Percentiles rank a stretch among this genome's conserved stretches.
Conservation (phyloP, 2,113 vertebrate genomes). For the Phyllostomus discolor region DNA sequence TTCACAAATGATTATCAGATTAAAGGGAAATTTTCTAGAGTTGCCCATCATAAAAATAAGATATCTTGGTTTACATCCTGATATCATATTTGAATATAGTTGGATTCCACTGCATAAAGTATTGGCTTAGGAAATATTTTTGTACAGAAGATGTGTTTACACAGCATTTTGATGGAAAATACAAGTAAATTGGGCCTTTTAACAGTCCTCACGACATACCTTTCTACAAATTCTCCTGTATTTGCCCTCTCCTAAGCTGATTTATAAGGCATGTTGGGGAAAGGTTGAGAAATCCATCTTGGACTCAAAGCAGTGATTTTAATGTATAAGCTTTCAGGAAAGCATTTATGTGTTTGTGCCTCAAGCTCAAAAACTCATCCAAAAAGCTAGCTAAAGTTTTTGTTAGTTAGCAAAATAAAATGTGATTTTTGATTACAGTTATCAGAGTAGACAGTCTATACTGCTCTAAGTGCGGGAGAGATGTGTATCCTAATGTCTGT, state of each 20-base stretch:
- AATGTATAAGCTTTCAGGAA: conserved; percentile 41
- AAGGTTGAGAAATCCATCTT: conserved; percentile 34
- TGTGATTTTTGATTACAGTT: conserved; percentile 41
- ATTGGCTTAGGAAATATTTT: background rate
- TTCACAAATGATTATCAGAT: background rate
- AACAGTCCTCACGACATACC: background rate
- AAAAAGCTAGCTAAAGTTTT: conserved; percentile 37
- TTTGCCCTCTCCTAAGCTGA: background rate
- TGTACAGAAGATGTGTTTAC: background rate
- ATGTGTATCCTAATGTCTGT: background rate
- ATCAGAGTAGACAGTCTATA: background rate
- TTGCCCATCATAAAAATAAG: background rate
- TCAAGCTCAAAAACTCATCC: conserved; percentile 34
- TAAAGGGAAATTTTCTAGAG: background rate
- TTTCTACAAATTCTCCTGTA: background rate
- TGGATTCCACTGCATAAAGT: background rate
- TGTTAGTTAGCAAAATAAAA: conserved; percentile 47
- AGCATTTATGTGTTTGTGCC: conserved; percentile 17
- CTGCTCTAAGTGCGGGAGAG: background rate
- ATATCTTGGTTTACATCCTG: background rate
- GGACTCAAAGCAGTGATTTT: conserved; percentile 47
- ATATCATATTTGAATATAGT: background rate
- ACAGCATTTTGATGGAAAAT: conserved; percentile 12
- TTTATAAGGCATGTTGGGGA: background rate
- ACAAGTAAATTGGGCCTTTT: background rate